Evolutionary conservation across 2,113 vertebrate genomes (phyloP).

Genomic region (Rattus norvegicus): DNA sequence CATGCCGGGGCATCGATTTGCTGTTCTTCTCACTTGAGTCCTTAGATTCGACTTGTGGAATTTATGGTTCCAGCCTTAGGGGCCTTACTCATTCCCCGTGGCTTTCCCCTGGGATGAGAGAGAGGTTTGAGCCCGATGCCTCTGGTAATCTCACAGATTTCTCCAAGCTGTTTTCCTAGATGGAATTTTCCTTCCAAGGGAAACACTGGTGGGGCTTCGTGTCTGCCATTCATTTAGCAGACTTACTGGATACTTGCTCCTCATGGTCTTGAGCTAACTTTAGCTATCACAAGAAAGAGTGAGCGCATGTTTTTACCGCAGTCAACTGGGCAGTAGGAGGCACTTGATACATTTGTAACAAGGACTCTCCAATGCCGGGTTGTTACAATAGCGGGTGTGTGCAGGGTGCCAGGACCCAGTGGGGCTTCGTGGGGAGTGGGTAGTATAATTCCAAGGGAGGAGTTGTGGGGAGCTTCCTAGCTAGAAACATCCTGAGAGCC

Average conservation of each 20-base stretch:
- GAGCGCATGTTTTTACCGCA: not conserved
- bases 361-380: not conserved
- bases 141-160: conserved; percentile 44
- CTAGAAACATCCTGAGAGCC: not conserved
- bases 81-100: conserved; percentile 60
- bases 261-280: not conserved
- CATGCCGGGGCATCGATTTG: conserved; percentile 48
- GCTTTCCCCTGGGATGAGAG: conserved; percentile 67
- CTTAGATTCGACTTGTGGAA: conserved; percentile 59
- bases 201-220: not conserved
- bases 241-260: not conserved
- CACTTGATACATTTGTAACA: not conserved
- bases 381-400: not conserved
- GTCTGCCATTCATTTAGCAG: not conserved
- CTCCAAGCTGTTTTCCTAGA: conserved; percentile 10
- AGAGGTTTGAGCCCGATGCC: conserved; percentile 52
- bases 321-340: not conserved
- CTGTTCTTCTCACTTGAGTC: conserved; percentile 51
- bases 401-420: not conserved
- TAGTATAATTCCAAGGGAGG: not conserved
- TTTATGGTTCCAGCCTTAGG: conserved; percentile 63
- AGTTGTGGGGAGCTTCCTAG: not conserved
- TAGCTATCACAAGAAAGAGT: not conserved
- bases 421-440: not conserved
- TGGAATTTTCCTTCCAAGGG: not conserved